Conservation (phyloP, 2,797 vertebrate genomes). For the Serranus cabrilla region DNA sequence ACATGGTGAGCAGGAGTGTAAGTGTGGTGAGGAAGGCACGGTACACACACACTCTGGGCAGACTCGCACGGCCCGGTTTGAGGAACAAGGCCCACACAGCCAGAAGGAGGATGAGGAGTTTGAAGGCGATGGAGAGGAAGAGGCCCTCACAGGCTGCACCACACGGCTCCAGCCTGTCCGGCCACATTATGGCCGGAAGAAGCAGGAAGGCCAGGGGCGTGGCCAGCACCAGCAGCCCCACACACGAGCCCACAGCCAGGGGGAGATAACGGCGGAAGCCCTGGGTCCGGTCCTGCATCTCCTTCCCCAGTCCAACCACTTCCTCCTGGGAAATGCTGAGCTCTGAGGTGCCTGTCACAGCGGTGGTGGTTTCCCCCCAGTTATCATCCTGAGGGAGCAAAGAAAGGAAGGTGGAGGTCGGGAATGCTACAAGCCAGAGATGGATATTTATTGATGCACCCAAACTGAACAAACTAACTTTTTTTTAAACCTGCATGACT, state of each 20-base stretch:
- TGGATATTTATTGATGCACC: too few species aligned
- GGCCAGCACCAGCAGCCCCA: slow-evolving; percentile 91
- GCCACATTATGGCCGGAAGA: slow-evolving; percentile 93
- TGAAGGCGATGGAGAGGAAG: slow-evolving; percentile 97
- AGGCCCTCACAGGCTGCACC: slow-evolving; percentile 96
- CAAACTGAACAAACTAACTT: too few species aligned
- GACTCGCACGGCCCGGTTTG: slow-evolving; percentile 87
- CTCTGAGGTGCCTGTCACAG: slow-evolving; percentile 96
- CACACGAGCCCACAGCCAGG: slow-evolving; percentile 85
- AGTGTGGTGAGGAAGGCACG: slow-evolving; percentile 93
- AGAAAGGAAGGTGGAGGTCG: not conserved
- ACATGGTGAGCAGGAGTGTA: slow-evolving; percentile 93
- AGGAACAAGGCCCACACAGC: slow-evolving; percentile 97
- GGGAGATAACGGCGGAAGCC: slow-evolving; percentile 90
- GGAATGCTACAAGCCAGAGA: not conserved
- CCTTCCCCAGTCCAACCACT: slow-evolving; percentile 92
- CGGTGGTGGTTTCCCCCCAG: slow-evolving; percentile 98
- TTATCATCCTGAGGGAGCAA: slow-evolving; percentile 91
- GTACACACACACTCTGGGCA: slow-evolving; percentile 93
- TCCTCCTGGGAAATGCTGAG: slow-evolving; percentile 97
- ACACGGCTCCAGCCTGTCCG: slow-evolving; percentile 91
- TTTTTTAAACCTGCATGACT: too few species aligned
- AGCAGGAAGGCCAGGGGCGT: slow-evolving; percentile 95
- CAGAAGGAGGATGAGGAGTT: slow-evolving; percentile 95
- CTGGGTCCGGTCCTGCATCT: slow-evolving; percentile 89